Evolutionary conservation across 2,888 invertebrate species (phyloP), one percentile per base, ranked within the genome.

Genomic region (Pseudococcus longispinus): DNA sequence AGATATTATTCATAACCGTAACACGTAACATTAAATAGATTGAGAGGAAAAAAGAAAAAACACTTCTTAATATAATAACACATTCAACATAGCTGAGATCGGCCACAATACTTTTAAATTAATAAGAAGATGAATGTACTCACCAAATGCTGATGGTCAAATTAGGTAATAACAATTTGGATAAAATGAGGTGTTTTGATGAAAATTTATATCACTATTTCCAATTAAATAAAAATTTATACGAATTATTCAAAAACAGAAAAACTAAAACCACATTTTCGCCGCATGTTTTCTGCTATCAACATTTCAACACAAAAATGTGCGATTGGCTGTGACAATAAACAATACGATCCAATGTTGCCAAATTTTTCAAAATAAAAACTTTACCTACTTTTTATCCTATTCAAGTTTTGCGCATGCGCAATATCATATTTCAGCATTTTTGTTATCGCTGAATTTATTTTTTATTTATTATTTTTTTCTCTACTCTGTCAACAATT

Each of bases 191-290:
- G 3, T 51, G n/a, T 51, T n/a, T 51, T 8, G 13, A 15, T 2
- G 3, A 46, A 46, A 11, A 15, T 46, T 46, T n/a, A 51, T n/a
- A n/a, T n/a, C 51, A n/a, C 18, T 18, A 51, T 46, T 46, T 51
- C n/a, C n/a, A 9, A 37, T 37, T 37, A 8, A 4, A 2, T 60
- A 0, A 23, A 60, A 60, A n/a, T 55, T 2, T 46, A 2, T 13
- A 46, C 18, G 1, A n/a, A 51, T 46, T 9, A 51, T 51, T 51
- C 32, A 32, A 51, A 51, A 13, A 18, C 18, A 4, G 8, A 20
- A n/a, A n/a, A n/a, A n/a, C n/a, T n/a, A 60, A 60, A 60, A 60
- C 60, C 60, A 60, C 60, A 60, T 60, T 60, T 60, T 23, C 60
- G 23, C 60, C 60, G 60, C 60, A 60, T 23, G 60, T 60, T 23